A percentile compares a stretch with the other conserved stretches of the same genome.
Conservation (phyloP, 2,888 invertebrate genomes). For the Cinara cedri region DNA sequence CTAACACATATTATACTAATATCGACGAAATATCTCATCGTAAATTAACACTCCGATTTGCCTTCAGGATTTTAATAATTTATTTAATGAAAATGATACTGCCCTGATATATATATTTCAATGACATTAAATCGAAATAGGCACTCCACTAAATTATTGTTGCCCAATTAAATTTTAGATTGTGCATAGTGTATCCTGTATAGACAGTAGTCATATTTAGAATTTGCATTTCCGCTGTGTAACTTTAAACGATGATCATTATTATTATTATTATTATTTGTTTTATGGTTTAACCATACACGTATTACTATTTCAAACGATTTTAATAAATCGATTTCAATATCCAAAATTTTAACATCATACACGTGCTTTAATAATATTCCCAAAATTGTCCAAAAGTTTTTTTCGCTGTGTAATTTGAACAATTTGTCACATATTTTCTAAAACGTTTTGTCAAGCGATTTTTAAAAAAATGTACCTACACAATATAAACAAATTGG, state of each 20-base stretch:
- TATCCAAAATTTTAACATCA: too few relatives aligned
- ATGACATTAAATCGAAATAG: background rate
- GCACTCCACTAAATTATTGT: too few relatives aligned
- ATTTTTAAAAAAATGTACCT: background rate
- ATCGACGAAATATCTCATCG: too few relatives aligned
- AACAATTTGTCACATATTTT: background rate
- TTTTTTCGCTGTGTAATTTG: background rate
- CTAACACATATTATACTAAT: too few relatives aligned
- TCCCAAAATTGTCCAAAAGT: background rate
- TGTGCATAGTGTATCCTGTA: too few relatives aligned
- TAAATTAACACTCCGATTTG: background rate
- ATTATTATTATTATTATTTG: too few relatives aligned
- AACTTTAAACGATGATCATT: background rate
- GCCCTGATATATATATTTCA: background rate
- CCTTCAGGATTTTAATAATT: background rate
- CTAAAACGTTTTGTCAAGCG: background rate
- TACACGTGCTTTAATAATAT: too few relatives aligned
- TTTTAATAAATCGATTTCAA: too few relatives aligned
- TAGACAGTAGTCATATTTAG: too few relatives aligned
- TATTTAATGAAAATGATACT: background rate
- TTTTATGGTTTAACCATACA: too few relatives aligned
- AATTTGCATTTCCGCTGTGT: background rate
- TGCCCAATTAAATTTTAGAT: too few relatives aligned
- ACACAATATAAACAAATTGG: conserved; percentile 6
- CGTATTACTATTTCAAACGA: too few relatives aligned